Percentiles rank a stretch among this genome's conserved stretches.
These are phyloP conservation scores for Aradophagus sp. DNA, from an alignment of 1,140 invertebrate genomes.

Conservation along the genomic window DNA sequence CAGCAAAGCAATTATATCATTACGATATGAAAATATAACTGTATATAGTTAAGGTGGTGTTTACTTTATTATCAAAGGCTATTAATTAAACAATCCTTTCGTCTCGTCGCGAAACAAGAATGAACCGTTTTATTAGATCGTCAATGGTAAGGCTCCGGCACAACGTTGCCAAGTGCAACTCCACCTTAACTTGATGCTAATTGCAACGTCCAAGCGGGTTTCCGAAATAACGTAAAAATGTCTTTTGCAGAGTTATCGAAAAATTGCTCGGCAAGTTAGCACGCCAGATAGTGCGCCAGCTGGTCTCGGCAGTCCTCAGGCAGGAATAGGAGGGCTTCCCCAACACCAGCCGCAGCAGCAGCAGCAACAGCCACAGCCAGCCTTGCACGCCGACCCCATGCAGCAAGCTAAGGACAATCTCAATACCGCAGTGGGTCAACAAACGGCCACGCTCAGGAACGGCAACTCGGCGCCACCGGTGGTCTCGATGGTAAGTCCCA, in stretches of 20 bases:
- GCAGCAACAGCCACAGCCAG: constrained; percentile 66
- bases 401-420: constrained; percentile 74
- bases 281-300: constrained; percentile 72
- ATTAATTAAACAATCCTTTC: too few relatives aligned
- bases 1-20: too few relatives aligned
- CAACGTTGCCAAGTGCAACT: too few relatives aligned
- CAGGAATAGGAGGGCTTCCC: constrained; percentile 68
- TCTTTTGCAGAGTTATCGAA: constrained; percentile 72
- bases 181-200: too few relatives aligned
- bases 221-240: too few relatives aligned
- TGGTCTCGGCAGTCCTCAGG: constrained; percentile 73
- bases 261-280: constrained; percentile 73
- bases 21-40: too few relatives aligned
- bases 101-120: too few relatives aligned
- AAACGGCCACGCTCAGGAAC: constrained; percentile 70
- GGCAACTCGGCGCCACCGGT: constrained; percentile 72
- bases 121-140: too few relatives aligned
- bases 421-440: constrained; percentile 69
- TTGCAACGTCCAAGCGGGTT: too few relatives aligned
- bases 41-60: too few relatives aligned
- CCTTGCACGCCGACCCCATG: constrained; percentile 71
- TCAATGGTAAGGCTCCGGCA: too few relatives aligned
- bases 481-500: constrained; percentile 70
- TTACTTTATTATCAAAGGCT: too few relatives aligned
- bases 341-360: constrained; percentile 68